phyloP scores from a whole-genome alignment of 1,140 invertebrate species.

The Pseudomyrmex gracilis region DNA sequence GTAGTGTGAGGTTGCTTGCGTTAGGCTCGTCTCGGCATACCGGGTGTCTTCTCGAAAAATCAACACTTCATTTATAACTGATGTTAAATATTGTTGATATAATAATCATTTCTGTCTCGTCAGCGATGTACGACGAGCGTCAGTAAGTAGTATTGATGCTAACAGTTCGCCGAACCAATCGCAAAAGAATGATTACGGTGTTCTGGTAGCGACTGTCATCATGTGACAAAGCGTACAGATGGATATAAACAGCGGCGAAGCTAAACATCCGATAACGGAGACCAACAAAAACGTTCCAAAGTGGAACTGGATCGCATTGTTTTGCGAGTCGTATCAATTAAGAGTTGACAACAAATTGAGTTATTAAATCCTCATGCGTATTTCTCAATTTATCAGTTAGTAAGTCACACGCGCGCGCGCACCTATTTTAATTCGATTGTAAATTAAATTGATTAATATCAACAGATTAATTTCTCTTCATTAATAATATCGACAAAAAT shows the following conservation, averaged over 20 bases:
- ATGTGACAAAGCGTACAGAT: constrained; percentile 35
- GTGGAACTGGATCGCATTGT: constrained; percentile 37
- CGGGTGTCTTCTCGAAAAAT: constrained; percentile 51
- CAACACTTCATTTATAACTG: not conserved
- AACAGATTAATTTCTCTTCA: too few species aligned
- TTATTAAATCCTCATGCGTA: too few species aligned
- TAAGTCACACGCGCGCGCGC: too few species aligned
- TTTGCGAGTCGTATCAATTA: not conserved
- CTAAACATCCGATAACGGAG: constrained; percentile 60
- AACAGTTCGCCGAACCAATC: constrained; percentile 21
- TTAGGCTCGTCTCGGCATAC: constrained; percentile 42
- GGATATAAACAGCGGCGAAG: constrained; percentile 64
- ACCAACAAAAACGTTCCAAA: not conserved
- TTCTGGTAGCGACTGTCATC: not conserved
- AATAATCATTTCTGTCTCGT: not conserved
- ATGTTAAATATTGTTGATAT: not conserved
- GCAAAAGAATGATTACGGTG: not conserved
- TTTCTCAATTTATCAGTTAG: too few species aligned
- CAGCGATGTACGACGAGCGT: not conserved
- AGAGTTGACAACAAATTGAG: not conserved
- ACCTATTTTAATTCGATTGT: too few species aligned
- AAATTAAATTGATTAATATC: too few species aligned
- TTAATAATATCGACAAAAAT: too few species aligned
- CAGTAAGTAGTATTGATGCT: not conserved
- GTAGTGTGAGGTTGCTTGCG: constrained; percentile 68